Percentiles rank a stretch among this genome's conserved stretches.
These are phyloP conservation scores for Xylocopa sonorina DNA, from an alignment of 1,140 invertebrate genomes.

Conservation along the genomic window DNA sequence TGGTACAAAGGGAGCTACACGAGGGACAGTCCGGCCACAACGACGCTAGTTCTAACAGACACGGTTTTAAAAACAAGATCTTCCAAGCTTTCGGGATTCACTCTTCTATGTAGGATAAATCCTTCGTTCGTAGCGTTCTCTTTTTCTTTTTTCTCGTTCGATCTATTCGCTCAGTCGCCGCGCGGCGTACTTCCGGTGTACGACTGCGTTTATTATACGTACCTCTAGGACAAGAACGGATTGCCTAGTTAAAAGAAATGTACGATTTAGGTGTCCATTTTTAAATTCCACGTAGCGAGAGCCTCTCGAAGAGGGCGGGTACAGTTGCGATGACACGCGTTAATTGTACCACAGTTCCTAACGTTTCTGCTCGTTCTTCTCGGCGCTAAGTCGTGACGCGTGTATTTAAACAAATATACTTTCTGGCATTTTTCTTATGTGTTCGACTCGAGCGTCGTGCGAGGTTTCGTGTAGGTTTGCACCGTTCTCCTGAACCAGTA, in stretches of 20 bases:
- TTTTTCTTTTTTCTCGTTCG: too few species aligned
- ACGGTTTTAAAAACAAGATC: constrained; percentile 81
- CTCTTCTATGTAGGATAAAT: constrained; percentile 77
- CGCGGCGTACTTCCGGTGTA: constrained; percentile 21
- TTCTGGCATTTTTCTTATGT: too few species aligned
- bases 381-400: too few species aligned
- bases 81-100: constrained; percentile 80
- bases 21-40: constrained; percentile 78
- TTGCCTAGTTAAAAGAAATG: constrained; percentile 13
- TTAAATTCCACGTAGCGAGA: constrained; percentile 19
- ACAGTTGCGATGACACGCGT: too few species aligned
- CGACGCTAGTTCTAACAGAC: constrained; percentile 80
- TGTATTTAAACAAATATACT: too few species aligned
- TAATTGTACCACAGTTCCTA: too few species aligned
- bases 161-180: constrained; percentile 44
- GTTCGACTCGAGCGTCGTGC: too few species aligned
- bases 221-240: constrained; percentile 28
- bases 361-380: too few species aligned
- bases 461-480: too few species aligned
- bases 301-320: too few species aligned
- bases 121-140: constrained; percentile 46
- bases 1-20: constrained; percentile 78
- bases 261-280: constrained; percentile 34
- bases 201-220: constrained; percentile 16
- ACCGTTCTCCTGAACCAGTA: too few species aligned